Evolutionary conservation across 2,797 vertebrate genomes (phyloP).

Genomic region (Lepilemur septentrionalis): DNA sequence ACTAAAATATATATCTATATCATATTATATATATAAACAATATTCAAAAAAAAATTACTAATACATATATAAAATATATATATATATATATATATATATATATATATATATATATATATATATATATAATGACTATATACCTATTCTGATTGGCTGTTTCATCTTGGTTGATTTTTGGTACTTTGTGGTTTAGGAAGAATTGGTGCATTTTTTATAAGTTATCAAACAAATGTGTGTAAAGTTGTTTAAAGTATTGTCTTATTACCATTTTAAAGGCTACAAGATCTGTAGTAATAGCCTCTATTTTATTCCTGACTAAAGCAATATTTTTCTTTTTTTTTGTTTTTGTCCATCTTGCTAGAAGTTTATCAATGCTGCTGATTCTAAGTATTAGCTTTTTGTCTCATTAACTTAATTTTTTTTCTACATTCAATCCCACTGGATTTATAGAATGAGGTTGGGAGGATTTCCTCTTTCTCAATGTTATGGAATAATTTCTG

Average conservation of each 20-base stretch:
- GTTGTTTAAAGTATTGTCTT: neutral
- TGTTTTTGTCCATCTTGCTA: neutral
- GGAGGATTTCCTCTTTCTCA: too few species aligned
- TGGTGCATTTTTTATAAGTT: neutral
- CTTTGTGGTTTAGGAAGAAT: neutral
- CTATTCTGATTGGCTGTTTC: neutral
- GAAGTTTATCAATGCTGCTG: neutral
- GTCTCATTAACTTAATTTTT: neutral
- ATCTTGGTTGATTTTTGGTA: neutral
- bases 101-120: too few species aligned
- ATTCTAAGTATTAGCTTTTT: neutral
- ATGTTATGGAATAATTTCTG: too few species aligned
- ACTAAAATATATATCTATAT: too few species aligned
- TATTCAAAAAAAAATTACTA: too few species aligned
- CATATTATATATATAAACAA: too few species aligned
- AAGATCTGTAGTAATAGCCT: neutral
- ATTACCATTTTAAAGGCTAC: neutral
- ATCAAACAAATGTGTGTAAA: neutral
- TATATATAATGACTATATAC: neutral
- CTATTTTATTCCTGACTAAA: neutral
- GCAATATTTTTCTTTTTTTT: neutral
- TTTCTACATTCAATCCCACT: neutral
- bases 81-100: too few species aligned
- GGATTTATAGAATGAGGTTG: too few species aligned
- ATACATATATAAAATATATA: too few species aligned